Evolutionary conservation across 2,113 vertebrate species (phyloP).

Genomic region (Salvelinus namaycush): DNA sequence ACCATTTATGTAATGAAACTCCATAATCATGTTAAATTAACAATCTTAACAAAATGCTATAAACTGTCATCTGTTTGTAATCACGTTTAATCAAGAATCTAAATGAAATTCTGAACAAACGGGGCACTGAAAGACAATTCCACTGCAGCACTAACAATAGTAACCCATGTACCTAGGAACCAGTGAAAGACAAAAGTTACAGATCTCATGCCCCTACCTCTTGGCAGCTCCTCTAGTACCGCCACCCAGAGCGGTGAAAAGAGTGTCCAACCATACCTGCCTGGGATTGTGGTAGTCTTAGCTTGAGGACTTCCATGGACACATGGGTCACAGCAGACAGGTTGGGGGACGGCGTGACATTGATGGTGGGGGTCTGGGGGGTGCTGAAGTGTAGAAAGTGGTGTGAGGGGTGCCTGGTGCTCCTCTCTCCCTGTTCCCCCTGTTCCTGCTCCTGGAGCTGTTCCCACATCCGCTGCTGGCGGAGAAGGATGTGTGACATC

Average conservation of each 20-base stretch:
- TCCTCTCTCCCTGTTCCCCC: constrained; percentile 78
- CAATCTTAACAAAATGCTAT: background rate
- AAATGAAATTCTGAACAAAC: background rate
- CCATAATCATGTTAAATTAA: background rate
- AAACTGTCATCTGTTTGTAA: background rate
- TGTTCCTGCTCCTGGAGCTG: constrained; percentile 82
- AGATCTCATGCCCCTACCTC: no score
- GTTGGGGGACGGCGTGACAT: constrained; percentile 76
- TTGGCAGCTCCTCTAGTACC: no score
- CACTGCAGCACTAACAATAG: no score
- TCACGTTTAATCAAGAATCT: constrained; percentile 14
- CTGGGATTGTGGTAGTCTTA: constrained; percentile 55
- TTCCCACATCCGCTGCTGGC: constrained; percentile 82
- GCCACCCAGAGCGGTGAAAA: background rate
- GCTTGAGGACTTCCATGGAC: constrained; percentile 90
- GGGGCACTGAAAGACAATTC: no score
- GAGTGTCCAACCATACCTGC: background rate
- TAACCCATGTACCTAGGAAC: no score
- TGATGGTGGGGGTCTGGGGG: constrained; percentile 76
- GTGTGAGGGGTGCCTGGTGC: constrained; percentile 74
- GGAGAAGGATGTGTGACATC: constrained; percentile 84
- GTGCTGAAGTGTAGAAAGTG: constrained; percentile 39
- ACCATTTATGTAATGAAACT: constrained; percentile 4
- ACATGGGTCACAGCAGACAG: constrained; percentile 76
- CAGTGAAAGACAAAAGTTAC: no score